A percentile compares a stretch with the other conserved stretches of the same genome.
Evolutionary conservation across 2,797 vertebrate genomes (phyloP).

Genomic region (Sebastes aleutianus): DNA sequence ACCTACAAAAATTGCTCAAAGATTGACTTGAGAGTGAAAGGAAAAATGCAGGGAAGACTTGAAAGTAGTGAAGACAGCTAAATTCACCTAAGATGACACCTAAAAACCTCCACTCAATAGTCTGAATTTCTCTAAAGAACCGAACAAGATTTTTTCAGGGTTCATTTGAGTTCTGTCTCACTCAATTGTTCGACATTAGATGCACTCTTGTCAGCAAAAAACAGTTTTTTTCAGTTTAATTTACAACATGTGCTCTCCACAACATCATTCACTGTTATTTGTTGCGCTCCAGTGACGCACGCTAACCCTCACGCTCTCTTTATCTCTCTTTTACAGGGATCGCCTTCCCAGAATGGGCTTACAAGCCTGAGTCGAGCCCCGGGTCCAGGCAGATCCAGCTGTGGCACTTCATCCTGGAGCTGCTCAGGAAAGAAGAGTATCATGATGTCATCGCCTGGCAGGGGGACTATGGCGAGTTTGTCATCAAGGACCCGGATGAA

Average conservation of each 20-base stretch:
- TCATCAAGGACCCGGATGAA: conserved; percentile 94
- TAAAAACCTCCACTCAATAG: conserved; percentile 37
- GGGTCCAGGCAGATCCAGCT: conserved; percentile 93
- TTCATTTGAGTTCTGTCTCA: neutral
- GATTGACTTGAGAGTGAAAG: neutral
- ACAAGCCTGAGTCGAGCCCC: conserved; percentile 91
- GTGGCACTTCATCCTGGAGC: conserved; percentile 94
- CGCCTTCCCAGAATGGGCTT: conserved; percentile 93
- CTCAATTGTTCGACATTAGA: neutral
- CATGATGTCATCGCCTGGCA: conserved; percentile 94
- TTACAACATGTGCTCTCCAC: neutral
- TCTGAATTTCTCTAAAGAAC: neutral
- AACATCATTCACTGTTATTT: neutral
- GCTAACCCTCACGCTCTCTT: conserved; percentile 25
- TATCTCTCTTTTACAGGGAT: conserved; percentile 76
- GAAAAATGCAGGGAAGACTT: neutral
- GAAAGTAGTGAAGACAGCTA: neutral
- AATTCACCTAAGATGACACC: neutral
- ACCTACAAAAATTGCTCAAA: neutral
- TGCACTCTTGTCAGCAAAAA: neutral
- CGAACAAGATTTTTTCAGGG: neutral
- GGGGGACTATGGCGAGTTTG: conserved; percentile 93
- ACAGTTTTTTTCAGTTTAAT: neutral
- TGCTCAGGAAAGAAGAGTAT: conserved; percentile 91
- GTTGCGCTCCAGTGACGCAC: neutral